A percentile compares a stretch with the other conserved stretches of the same genome.
These are phyloP conservation scores for Syngnathus scovelli DNA, from an alignment of 2,113 vertebrate species.

Conservation along the genomic window DNA sequence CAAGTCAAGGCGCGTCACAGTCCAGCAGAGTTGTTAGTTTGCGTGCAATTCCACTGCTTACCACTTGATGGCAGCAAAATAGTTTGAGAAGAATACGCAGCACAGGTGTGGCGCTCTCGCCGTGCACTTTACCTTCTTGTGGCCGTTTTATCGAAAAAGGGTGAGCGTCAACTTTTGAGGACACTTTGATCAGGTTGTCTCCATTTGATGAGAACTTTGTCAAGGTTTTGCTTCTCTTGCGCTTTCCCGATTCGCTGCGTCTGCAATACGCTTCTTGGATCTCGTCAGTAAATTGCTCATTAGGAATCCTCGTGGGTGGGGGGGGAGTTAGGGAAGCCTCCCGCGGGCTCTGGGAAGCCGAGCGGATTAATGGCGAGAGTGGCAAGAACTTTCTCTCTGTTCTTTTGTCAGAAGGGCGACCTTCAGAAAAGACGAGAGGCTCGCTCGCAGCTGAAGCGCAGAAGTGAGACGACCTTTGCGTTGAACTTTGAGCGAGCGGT, in stretches of 20 bases:
- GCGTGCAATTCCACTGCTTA: no score
- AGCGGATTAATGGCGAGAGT: conserved; percentile 25
- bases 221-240: neutral
- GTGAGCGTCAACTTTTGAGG: no score
- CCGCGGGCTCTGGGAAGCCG: neutral
- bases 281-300: conserved; percentile 42
- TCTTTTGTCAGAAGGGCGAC: neutral
- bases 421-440: neutral
- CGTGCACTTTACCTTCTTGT: no score
- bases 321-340: neutral
- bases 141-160: no score
- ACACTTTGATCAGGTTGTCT: neutral
- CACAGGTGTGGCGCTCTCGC: no score
- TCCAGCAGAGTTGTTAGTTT: no score
- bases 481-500: neutral
- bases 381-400: neutral
- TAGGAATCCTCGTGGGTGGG: conserved; percentile 38
- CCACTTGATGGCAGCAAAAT: no score
- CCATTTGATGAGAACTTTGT: neutral
- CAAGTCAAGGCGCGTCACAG: no score
- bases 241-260: conserved; percentile 39
- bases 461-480: neutral
- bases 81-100: no score
- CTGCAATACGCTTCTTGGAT: conserved; percentile 48
- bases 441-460: neutral